Evolutionary conservation across 2,888 invertebrate species (phyloP).

Genomic region (Chalcosyrphus nemorum): DNA sequence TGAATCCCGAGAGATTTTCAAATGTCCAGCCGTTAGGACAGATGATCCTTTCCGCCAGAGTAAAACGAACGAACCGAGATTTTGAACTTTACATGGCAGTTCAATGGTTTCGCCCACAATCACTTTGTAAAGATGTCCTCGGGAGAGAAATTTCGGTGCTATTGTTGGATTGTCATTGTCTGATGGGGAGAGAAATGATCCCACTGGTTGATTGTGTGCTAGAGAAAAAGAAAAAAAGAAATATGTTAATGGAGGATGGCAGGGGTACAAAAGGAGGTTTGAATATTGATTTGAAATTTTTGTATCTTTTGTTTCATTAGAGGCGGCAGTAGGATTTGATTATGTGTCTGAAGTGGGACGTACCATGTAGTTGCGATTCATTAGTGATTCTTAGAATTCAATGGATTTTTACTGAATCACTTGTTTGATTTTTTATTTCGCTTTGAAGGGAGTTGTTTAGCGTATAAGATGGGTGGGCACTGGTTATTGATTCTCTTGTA

Average conservation of each 20-base stretch:
- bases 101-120: slow-evolving; percentile 90
- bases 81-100: slow-evolving; percentile 91
- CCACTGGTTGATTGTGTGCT: slow-evolving; percentile 75
- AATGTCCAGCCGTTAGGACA: slow-evolving; percentile 87
- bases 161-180: slow-evolving; percentile 79
- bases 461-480: too few species aligned
- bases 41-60: slow-evolving; percentile 88
- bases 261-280: too few species aligned
- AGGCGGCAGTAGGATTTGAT: not conserved
- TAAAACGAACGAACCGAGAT: slow-evolving; percentile 86
- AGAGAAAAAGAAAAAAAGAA: slow-evolving; percentile 2
- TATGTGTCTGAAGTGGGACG: too few species aligned
- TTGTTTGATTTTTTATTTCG: too few species aligned
- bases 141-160: slow-evolving; percentile 88
- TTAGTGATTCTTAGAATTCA: too few species aligned
- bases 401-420: too few species aligned
- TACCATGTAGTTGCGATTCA: not conserved
- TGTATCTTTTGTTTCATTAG: not conserved
- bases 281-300: not conserved
- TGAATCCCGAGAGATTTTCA: slow-evolving; percentile 87
- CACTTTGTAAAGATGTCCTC: slow-evolving; percentile 89
- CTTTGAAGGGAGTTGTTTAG: too few species aligned
- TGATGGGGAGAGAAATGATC: slow-evolving; percentile 75
- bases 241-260: slow-evolving; percentile 27
- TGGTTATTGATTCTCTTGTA: too few species aligned